Percentiles rank a stretch among this genome's conserved stretches.
These are phyloP conservation scores for Drepanosiphum platanoidis DNA, from an alignment of 2,888 invertebrate genomes.

Conservation along the genomic window DNA sequence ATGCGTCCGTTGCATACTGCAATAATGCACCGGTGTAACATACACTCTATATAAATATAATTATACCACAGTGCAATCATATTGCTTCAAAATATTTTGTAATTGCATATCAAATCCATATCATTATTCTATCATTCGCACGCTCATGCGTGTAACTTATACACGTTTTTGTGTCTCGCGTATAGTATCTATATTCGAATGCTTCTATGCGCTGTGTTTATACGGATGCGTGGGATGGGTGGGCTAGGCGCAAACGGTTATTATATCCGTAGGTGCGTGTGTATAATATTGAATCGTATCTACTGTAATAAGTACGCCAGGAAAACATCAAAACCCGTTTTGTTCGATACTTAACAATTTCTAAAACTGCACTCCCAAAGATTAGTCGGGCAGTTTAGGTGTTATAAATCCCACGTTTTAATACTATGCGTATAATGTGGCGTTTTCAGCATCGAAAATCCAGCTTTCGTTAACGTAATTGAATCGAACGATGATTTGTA, in stretches of 20 bases:
- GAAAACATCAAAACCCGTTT: conserved; percentile 6
- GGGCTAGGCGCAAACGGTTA: background rate
- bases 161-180: background rate
- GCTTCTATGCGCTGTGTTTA: background rate
- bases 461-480: background rate
- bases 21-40: too few species aligned
- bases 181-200: background rate
- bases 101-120: too few species aligned
- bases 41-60: too few species aligned
- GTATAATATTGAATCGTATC: background rate
- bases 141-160: too few species aligned
- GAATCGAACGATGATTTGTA: too few species aligned
- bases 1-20: too few species aligned
- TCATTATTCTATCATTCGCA: too few species aligned
- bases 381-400: background rate
- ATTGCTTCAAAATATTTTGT: too few species aligned
- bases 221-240: background rate
- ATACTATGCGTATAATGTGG: background rate
- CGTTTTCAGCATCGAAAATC: background rate
- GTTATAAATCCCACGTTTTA: background rate
- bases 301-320: background rate
- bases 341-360: background rate
- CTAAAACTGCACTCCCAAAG: background rate
- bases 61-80: too few species aligned
- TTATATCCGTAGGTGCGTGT: conserved; percentile 1